phyloP scores from a whole-genome alignment of 2,113 vertebrate species.

The Macaca nemestrina region DNA sequence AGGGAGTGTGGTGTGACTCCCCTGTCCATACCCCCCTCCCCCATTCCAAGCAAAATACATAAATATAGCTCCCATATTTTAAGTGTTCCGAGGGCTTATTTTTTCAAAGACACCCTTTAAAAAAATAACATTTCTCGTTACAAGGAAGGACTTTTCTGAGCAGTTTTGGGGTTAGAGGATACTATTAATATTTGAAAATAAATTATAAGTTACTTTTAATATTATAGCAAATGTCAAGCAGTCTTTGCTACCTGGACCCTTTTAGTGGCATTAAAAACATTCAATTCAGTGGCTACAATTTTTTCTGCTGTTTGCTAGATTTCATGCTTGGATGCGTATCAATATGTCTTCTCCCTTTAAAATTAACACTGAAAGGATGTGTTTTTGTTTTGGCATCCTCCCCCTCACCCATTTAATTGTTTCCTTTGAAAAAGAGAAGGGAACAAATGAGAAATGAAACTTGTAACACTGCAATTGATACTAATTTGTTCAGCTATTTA shows the following conservation, averaged over 20 bases:
- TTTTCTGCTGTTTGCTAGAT: conserved; percentile 29
- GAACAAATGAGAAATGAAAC: conserved; percentile 30
- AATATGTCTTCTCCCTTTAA: conserved; percentile 47
- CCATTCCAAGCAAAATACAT: neutral
- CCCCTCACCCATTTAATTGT: neutral
- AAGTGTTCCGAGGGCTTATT: neutral
- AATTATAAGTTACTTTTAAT: conserved; percentile 23
- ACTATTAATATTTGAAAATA: neutral
- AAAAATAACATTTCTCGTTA: neutral
- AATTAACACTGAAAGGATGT: conserved; percentile 14
- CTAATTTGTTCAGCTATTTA: conserved; percentile 39
- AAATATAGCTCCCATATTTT: neutral
- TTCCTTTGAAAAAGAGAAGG: conserved; percentile 24
- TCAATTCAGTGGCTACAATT: neutral
- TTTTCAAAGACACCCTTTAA: neutral
- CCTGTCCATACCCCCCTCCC: too few species aligned
- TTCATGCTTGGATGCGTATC: conserved; percentile 8
- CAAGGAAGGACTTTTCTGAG: conserved; percentile 12
- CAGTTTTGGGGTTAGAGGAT: neutral
- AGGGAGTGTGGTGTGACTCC: neutral
- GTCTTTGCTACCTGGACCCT: conserved; percentile 1
- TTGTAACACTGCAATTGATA: conserved; percentile 31
- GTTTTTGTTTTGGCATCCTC: neutral
- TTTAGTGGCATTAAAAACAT: conserved; percentile 44
- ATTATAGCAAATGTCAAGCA: neutral